Evolutionary conservation across 2,797 vertebrate genomes (phyloP), one percentile per base, ranked within the genome.

Genomic region (Stomatorhinus walkeri): DNA sequence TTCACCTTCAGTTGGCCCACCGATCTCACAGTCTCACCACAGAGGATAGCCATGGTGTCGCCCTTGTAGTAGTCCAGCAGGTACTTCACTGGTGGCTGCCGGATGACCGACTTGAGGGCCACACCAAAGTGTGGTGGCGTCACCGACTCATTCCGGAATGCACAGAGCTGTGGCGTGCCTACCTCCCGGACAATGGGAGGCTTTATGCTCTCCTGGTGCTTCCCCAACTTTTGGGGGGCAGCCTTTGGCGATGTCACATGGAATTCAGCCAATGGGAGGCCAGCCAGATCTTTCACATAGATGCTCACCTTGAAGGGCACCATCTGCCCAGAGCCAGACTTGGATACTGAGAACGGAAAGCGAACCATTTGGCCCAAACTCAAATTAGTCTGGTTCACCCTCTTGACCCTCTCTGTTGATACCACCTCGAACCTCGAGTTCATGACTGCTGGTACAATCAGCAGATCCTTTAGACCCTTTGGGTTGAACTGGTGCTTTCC

Each of bases 11-110:
- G 93, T 87, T 96, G 95, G 6, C 96, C 96, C 24, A 95, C 93
- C 76, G 94, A 95, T 93, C 94, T 96, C 87, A 97, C 91, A 88
- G 95, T 96, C n/a, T 94, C 93, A 91, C 94, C 93, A 48, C 95
- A 94, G 89, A 96, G 95, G 92, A 97, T 93, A 1, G 93, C 95
- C 90, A 97, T 94, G 49, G 94, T 96, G 89, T 96, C 96, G 0
- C 96, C 96, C 93, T 96, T 96, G 91, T 96, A 96, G 93, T 96
- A 97, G 68, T 97, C 95, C 61, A 96, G 91, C 56, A 97, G 93
- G 88, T 96, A 96, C 1, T 96, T 94, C 79, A 94, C 93, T 89
- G 95, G 96, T 85, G 89, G 95, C 91, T 96, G 95, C 85, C 96
- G 94, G 64, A 96, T 89, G 48, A 97, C 95, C n/a, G 95, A 93